These are phyloP conservation scores for Drosophila biarmipes DNA, from an alignment of 1,140 invertebrate genomes.

Conservation along the genomic window DNA sequence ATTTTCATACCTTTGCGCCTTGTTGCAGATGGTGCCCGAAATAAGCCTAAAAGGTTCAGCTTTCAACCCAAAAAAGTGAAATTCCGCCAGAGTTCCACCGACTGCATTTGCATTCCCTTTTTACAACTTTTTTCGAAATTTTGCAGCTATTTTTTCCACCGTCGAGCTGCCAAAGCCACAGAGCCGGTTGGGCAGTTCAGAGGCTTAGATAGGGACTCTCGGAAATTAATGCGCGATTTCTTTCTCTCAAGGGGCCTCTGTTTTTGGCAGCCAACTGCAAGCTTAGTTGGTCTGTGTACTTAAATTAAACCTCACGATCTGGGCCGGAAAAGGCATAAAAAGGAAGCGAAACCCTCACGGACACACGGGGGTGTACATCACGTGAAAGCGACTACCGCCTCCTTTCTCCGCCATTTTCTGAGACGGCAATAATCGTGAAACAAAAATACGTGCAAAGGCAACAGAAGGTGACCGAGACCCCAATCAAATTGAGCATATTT, in stretches of 20 bases:
- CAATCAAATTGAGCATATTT: slow-evolving; percentile 12
- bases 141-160: slow-evolving; percentile 12
- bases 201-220: slow-evolving; percentile 61
- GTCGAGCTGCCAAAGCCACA: slow-evolving; percentile 23
- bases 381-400: slow-evolving; percentile 23
- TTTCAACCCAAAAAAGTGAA: slow-evolving; percentile 32
- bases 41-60: slow-evolving; percentile 39
- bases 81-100: slow-evolving; percentile 38
- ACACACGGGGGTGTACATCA: slow-evolving; percentile 43
- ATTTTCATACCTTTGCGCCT: slow-evolving; percentile 47
- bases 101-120: slow-evolving; percentile 63
- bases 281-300: slow-evolving; percentile 42
- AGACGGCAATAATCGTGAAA: slow-evolving; percentile 64
- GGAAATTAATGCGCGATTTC: slow-evolving; percentile 51
- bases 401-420: not conserved
- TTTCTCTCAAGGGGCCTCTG: slow-evolving; percentile 17
- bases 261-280: slow-evolving; percentile 44
- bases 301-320: slow-evolving; percentile 69
- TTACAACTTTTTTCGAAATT: slow-evolving; percentile 5
- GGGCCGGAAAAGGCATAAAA: slow-evolving; percentile 55
- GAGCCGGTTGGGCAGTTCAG: slow-evolving; percentile 47
- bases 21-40: slow-evolving; percentile 33
- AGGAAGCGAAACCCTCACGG: slow-evolving; percentile 23
- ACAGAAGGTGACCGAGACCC: slow-evolving; percentile 52
- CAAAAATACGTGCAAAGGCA: slow-evolving; percentile 36